Percentiles rank a stretch among this genome's conserved stretches.
phyloP scores from a whole-genome alignment of 2,113 vertebrate species.

The Hiodon alosoides region DNA sequence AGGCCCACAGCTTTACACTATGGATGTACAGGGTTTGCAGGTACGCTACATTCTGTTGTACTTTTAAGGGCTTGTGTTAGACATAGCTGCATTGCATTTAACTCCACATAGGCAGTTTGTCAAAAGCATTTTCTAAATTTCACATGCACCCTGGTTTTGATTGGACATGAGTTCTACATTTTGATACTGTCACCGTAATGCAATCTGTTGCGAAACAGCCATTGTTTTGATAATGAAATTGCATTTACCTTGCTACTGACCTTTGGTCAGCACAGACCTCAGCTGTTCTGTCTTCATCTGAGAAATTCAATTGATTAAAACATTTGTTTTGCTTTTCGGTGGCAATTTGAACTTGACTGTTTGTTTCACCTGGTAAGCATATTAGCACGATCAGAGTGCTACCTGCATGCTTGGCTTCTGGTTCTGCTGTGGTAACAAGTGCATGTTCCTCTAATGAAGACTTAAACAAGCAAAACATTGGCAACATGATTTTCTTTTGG shows the following conservation, averaged over 20 bases:
- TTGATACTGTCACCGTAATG: neutral
- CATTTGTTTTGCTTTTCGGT: conserved; percentile 18
- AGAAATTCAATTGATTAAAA: conserved; percentile 29
- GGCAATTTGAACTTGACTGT: conserved; percentile 27
- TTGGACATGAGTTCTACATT: neutral
- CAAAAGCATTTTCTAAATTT: conserved; percentile 2
- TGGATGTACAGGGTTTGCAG: neutral
- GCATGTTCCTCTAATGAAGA: conserved; percentile 40
- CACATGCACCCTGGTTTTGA: neutral
- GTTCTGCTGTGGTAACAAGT: conserved; percentile 12
- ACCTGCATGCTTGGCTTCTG: conserved; percentile 13
- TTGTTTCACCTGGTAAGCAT: conserved; percentile 38
- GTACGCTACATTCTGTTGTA: neutral
- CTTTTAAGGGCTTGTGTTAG: neutral
- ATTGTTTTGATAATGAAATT: conserved; percentile 26
- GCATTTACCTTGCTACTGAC: conserved; percentile 23
- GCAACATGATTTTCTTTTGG: conserved; percentile 33
- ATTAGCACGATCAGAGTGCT: conserved; percentile 28
- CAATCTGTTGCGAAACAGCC: neutral
- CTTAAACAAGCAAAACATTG: conserved; percentile 33
- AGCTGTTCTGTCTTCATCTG: conserved; percentile 24
- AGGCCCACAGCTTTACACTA: neutral
- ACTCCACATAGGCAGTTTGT: conserved; percentile 12
- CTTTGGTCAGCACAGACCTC: conserved; percentile 1
- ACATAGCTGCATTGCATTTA: neutral